Evolutionary conservation across 2,113 vertebrate genomes (phyloP), one percentile per base, ranked within the genome.

Genomic region (Lipotes vexillifer): DNA sequence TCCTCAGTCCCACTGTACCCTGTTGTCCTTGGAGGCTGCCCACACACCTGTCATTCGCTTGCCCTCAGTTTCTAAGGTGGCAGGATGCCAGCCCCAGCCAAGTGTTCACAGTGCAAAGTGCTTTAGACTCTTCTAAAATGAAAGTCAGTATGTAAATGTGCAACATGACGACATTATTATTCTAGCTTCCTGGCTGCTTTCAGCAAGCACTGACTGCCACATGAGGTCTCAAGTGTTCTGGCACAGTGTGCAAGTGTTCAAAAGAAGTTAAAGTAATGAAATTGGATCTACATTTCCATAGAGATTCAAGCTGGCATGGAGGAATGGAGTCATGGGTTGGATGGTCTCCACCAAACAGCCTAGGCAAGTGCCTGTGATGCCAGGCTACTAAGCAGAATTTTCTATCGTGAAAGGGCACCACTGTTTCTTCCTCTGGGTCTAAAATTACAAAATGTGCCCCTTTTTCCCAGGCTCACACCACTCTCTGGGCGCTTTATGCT

Each of bases 181-280:
- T 97, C 95, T 89, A 88, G 95, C 85, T 97, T 94, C 93, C 97
- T 97, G 96, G 97, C 97, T 97, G 97, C 97, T 98, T 98, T 90
- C 88, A 97, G 96, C 96, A 96, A 97, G 97, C 96, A 94, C 96
- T 97, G 91, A 90, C 97, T 98, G 98, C 96, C 97, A 97, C 97
- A 97, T 88, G 93, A 98, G 98, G 98, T 97, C 98, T 98, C 96
- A 97, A 98, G 97, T 97, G 94, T 97, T 96, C 95, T 98, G 98
- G 97, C 98, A 98, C 94, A 84, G 71, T 75, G 44, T 41, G 29
- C 81, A 96, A 98, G 96, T 93, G 95, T 97, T 98, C 97, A 96
- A 95, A 97, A 97, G 96, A 97, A 97, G 96, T 96, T 97, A 97
- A 96, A 97, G 96, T 84, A 97, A 97, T 98, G 95, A 97, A 98